Base-by-base conservation (phyloP, 2,888 invertebrate species). In the Monopis laevigella region DNA sequence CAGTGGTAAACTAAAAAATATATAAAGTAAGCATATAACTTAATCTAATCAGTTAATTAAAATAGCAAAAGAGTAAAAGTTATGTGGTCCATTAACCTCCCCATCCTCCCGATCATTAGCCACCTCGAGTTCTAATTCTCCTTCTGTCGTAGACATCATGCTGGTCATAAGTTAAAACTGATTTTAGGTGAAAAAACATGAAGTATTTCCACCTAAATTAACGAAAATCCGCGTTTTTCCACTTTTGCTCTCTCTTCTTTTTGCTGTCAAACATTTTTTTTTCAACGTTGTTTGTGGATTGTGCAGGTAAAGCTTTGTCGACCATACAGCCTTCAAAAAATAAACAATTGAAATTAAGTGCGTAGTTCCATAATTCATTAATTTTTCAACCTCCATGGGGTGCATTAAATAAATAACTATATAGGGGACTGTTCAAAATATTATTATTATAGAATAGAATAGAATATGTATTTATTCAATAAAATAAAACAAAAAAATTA, bases 91-190 rank as follows among this genome's bases (percentile, higher is more conserved):
- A n/a, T n/a, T 78, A 70, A 87, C 88, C 84, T 88, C 87, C 54
- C 88, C 87, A 46, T 88, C 88, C 58, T 88, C 85, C 45, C 84
- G 66, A 59, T 86, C 88, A 48, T 82, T 83, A 51, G 84, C 78
- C 53, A 84, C 80, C 46, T 83, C 75, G 46, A 84, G 70, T 51
- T 84, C 72, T 51, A 83, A 60, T 58, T 86, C 86, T 51, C 82
- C 82, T 65, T 86, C 86, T 77, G 86, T 86, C 43, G 80, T 77
- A 45, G 80, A 80, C 80, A 81, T 81, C 74, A 75, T 77, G 45
- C 45, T 71, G 47, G 11, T 40, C 11, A 16, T 29, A 26, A 7
- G 26, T 12, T 16, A 36, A 3, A 17, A 12, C 11, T 26, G 27
- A 24, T 24, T 24, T 8, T 26, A 16, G 11, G 14, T 26, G 26